These are phyloP conservation scores for Lithophane ornitopus DNA, from an alignment of 2,888 invertebrate species.

Conservation along the genomic window DNA sequence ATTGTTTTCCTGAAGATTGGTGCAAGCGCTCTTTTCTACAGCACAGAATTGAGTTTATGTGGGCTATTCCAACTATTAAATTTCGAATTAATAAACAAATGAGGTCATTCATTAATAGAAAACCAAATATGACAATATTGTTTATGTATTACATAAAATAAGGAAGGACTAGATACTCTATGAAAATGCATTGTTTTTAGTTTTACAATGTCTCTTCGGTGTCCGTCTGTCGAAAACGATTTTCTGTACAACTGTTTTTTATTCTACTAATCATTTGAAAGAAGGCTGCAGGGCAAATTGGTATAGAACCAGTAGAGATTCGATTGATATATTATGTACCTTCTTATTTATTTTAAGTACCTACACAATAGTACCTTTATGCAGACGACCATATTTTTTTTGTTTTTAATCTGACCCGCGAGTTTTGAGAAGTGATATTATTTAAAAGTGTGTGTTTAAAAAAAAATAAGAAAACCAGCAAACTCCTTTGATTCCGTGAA, in stretches of 20 bases:
- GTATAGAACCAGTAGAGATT: not conserved
- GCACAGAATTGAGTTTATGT: too few relatives aligned
- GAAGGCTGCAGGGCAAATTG: not conserved
- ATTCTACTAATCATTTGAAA: conserved; percentile 5
- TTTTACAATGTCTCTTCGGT: too few relatives aligned
- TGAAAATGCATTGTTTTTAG: not conserved
- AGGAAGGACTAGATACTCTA: not conserved
- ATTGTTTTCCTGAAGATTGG: conserved; percentile 11
- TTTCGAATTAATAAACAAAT: too few relatives aligned
- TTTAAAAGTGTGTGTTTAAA: not conserved
- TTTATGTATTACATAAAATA: too few relatives aligned
- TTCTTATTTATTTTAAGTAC: not conserved
- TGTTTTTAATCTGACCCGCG: not conserved
- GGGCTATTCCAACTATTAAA: too few relatives aligned
- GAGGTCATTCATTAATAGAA: too few relatives aligned
- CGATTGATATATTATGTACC: not conserved
- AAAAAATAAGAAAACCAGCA: not conserved
- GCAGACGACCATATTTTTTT: too few relatives aligned
- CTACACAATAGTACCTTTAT: too few relatives aligned
- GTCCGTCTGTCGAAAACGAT: not conserved
- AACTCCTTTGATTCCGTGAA: not conserved
- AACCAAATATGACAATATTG: too few relatives aligned
- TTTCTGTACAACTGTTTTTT: not conserved
- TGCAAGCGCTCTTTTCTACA: not conserved
- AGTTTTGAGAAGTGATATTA: not conserved